A percentile compares a stretch with the other conserved stretches of the same genome.
Conservation (phyloP, 2,888 invertebrate species). For the Cosmia pyralina region DNA sequence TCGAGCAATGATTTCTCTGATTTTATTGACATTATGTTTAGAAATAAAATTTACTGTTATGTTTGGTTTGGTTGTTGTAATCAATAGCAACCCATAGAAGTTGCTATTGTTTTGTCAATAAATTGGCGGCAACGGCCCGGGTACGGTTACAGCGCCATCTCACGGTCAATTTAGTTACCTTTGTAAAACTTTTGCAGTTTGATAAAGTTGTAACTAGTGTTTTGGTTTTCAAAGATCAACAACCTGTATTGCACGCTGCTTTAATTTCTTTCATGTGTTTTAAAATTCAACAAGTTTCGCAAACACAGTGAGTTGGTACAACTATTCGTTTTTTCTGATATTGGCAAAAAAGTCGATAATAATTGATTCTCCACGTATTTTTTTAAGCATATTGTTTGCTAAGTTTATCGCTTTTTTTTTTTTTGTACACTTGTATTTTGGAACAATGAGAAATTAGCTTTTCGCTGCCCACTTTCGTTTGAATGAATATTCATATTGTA, state of each 20-base stretch:
- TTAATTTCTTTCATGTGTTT: background rate
- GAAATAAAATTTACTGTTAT: background rate
- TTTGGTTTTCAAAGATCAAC: background rate
- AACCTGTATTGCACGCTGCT: background rate
- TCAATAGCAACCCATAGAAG: background rate
- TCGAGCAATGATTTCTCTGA: constrained; percentile 83
- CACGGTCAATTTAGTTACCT: background rate
- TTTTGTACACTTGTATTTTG: no score
- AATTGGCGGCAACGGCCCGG: constrained; percentile 9
- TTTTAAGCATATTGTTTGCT: background rate
- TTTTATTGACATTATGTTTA: constrained; percentile 80
- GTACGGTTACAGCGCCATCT: constrained; percentile 56
- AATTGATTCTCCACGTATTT: background rate
- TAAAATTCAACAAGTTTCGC: background rate
- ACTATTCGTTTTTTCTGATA: background rate
- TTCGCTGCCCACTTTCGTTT: background rate
- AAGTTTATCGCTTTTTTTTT: no score
- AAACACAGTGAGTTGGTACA: background rate
- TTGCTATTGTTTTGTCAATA: constrained; percentile 73
- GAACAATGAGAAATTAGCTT: background rate
- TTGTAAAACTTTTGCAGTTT: background rate
- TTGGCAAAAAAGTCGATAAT: background rate
- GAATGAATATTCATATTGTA: background rate
- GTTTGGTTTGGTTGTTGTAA: background rate
- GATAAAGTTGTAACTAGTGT: background rate